phyloP scores from a whole-genome alignment of 2,888 invertebrate genomes.

The Pedicia rivosa region DNA sequence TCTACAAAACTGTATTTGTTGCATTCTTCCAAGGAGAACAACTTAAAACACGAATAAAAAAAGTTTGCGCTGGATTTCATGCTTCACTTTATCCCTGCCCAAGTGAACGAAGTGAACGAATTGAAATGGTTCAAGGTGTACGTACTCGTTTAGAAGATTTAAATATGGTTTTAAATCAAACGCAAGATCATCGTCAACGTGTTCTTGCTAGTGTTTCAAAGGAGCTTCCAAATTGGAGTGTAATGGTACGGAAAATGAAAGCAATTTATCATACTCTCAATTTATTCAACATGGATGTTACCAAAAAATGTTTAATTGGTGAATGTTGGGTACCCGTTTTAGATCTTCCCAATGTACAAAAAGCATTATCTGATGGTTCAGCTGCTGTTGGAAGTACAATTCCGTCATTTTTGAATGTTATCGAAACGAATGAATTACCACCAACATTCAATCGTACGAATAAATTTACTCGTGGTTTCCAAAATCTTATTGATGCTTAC shows the following conservation, averaged over 20 bases:
- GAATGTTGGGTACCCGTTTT: slow-evolving; percentile 74
- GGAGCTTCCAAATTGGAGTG: slow-evolving; percentile 64
- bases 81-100: slow-evolving; percentile 80
- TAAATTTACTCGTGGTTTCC: slow-evolving; percentile 85
- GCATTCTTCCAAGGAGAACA: slow-evolving; percentile 76
- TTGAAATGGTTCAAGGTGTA: slow-evolving; percentile 70
- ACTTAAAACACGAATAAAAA: slow-evolving; percentile 67
- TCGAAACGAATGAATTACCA: slow-evolving; percentile 62
- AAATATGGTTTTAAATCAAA: slow-evolving; percentile 59
- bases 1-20: slow-evolving; percentile 48
- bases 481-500: slow-evolving; percentile 83
- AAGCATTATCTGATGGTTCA: slow-evolving; percentile 66
- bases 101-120: slow-evolving; percentile 56
- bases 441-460: slow-evolving; percentile 88
- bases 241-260: slow-evolving; percentile 76
- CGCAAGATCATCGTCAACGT: slow-evolving; percentile 67
- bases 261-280: slow-evolving; percentile 90
- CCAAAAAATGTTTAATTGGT: slow-evolving; percentile 77
- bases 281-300: slow-evolving; percentile 81
- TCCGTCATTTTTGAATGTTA: slow-evolving; percentile 83
- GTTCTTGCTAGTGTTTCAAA: slow-evolving; percentile 66
- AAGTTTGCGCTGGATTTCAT: slow-evolving; percentile 75
- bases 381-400: slow-evolving; percentile 73
- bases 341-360: slow-evolving; percentile 56
- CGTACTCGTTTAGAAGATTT: slow-evolving; percentile 69